These are phyloP conservation scores for Amyelois transitella DNA, from an alignment of 1,140 invertebrate species.

Conservation along the genomic window DNA sequence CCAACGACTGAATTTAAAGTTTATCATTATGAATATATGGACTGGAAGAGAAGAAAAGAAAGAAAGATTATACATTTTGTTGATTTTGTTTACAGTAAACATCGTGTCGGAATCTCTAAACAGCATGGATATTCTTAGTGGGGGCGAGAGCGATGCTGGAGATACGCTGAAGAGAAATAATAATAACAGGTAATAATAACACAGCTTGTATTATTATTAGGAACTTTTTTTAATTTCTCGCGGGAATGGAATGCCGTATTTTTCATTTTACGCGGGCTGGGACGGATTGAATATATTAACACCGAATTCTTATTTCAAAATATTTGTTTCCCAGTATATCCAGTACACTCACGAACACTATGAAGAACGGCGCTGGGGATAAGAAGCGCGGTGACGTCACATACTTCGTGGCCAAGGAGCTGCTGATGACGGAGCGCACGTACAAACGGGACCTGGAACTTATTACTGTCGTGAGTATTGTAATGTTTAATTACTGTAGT, in stretches of 20 bases:
- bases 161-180: conserved; percentile 64
- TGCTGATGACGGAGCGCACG: conserved; percentile 96
- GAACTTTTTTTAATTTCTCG: not conserved
- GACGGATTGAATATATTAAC: not conserved
- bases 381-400: conserved; percentile 84
- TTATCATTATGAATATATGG: too few species aligned
- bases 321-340: conserved; percentile 33
- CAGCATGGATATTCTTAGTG: conserved; percentile 70
- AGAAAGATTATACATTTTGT: not conserved
- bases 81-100: conserved; percentile 24
- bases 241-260: too few species aligned
- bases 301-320: not conserved
- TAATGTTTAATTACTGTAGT: too few species aligned
- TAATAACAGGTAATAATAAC: conserved; percentile 51
- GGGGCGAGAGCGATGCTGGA: conserved; percentile 68
- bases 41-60: too few species aligned
- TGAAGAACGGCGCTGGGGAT: conserved; percentile 21
- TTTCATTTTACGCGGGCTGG: too few species aligned
- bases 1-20: too few species aligned
- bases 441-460: conserved; percentile 97
- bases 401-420: conserved; percentile 95
- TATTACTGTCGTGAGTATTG: conserved; percentile 83
- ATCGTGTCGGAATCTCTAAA: conserved; percentile 63
- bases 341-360: conserved; percentile 26
- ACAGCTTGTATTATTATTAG: not conserved